phyloP scores from a whole-genome alignment of 1,140 invertebrate genomes.

The Adoxophyes honmai region DNA sequence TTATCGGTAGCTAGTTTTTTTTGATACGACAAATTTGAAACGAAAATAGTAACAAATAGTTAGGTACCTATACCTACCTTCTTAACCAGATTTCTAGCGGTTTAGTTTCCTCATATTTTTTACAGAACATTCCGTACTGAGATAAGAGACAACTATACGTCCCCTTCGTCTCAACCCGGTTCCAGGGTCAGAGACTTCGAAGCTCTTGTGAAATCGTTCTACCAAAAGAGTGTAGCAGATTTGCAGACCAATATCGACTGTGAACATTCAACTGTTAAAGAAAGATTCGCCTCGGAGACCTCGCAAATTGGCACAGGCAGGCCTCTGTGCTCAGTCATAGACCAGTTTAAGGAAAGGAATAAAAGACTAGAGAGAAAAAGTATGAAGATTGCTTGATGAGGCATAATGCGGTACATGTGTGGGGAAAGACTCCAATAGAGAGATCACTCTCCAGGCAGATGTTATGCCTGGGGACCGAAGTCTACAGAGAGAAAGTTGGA shows the following conservation, averaged over 20 bases:
- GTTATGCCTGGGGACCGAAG: too few species aligned
- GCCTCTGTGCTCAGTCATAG: slow-evolving; percentile 44
- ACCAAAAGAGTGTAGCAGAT: slow-evolving; percentile 34
- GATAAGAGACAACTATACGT: slow-evolving; percentile 47
- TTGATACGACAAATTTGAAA: too few species aligned
- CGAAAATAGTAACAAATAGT: too few species aligned
- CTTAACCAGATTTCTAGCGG: too few species aligned
- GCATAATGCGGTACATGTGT: too few species aligned
- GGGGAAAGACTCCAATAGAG: too few species aligned
- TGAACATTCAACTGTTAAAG: slow-evolving; percentile 29
- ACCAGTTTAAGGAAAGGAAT: slow-evolving; percentile 48
- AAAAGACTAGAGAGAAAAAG: slow-evolving; percentile 32
- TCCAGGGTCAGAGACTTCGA: slow-evolving; percentile 41
- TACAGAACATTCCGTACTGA: slow-evolving; percentile 61
- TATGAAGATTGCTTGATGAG: slow-evolving; percentile 14
- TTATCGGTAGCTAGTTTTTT: too few species aligned
- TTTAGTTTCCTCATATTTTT: too few species aligned
- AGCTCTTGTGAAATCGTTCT: slow-evolving; percentile 38
- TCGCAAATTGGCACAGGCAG: slow-evolving; percentile 38
- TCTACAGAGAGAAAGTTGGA: too few species aligned
- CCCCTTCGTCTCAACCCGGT: slow-evolving; percentile 26
- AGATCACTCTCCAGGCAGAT: too few species aligned
- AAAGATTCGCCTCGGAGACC: slow-evolving; percentile 45
- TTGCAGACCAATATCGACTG: slow-evolving; percentile 35
- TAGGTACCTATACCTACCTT: too few species aligned